Conservation (phyloP, 2,888 invertebrate species). For the Monopis laevigella region DNA sequence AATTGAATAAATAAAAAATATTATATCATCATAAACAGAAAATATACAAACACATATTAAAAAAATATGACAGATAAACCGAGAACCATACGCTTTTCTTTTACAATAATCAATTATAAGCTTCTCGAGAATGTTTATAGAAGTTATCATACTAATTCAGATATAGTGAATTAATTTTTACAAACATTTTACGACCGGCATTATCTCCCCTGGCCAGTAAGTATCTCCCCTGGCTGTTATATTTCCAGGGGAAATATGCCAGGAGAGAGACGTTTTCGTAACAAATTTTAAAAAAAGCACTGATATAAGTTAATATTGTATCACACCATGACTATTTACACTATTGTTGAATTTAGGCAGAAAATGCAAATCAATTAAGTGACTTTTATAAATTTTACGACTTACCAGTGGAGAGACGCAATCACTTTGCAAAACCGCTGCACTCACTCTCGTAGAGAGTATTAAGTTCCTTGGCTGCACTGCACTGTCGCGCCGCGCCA, state of each 20-base stretch:
- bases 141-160: not conserved
- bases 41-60: too few species aligned
- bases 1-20: too few species aligned
- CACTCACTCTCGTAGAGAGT: too few species aligned
- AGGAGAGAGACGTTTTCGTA: slow-evolving; percentile 13
- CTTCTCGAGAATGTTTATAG: not conserved
- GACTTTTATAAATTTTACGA: slow-evolving; percentile 13
- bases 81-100: too few species aligned
- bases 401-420: slow-evolving; percentile 16
- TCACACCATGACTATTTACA: slow-evolving; percentile 12
- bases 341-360: slow-evolving; percentile 12
- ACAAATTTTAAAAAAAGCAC: slow-evolving; percentile 8
- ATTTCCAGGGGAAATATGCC: slow-evolving; percentile 11
- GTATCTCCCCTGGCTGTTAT: slow-evolving; percentile 12
- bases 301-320: slow-evolving; percentile 12
- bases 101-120: slow-evolving; percentile 10
- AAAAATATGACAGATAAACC: too few species aligned
- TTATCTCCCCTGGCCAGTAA: slow-evolving; percentile 12
- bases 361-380: slow-evolving; percentile 12
- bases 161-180: slow-evolving; percentile 10
- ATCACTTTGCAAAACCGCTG: slow-evolving; percentile 12
- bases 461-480: too few species aligned
- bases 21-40: slow-evolving; percentile 3
- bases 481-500: slow-evolving; percentile 11
- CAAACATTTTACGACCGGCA: slow-evolving; percentile 5